Base-by-base conservation (phyloP, 2,888 invertebrate species). In the Athrips mouffetella region DNA sequence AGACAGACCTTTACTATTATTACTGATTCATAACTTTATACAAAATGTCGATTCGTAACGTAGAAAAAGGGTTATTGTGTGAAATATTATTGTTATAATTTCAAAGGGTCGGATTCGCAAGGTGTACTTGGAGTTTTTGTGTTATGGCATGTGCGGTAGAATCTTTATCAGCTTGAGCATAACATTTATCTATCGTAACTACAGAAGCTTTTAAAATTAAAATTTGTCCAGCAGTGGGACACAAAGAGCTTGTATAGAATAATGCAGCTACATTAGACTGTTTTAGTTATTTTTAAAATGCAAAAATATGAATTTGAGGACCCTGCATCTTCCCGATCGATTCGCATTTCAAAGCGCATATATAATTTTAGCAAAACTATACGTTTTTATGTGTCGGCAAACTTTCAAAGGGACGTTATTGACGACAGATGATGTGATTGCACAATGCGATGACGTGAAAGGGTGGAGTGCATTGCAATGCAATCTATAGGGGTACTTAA, bases 401-500 rank as follows among this genome's bases (percentile, higher is more conserved):
- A 72, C 61, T 53, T 60, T 81, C 84, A 87, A 87, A 86, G 78
- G 70, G 56, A 47, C 30, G 60, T 67, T 58, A 67, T 58, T 67
- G 67, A 62, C 65, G 72, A 73, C 87, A 84, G 83, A 85, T 86
- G 86, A 87, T 79, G 71, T 82, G 80, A 62, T 87, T 85, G 82
- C 82, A 84, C 86, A 87, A 87, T 78, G 65, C 71, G 65, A 62
- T 59, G 63, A 67, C 68, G 74, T 79, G 72, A 79, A 83, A 80
- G 86, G 85, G 82, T 84, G 75, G 73, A 81, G 72, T 84, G 85
- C 83, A 85, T 74, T 69, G 78, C 80, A 59, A 76, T 86, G 87
- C 84, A 81, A 85, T 78, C 76, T 73, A 87, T 87, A 86, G 80
- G 87, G 87, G 87, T 70, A 84, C 76, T 84, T 66, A 62, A 76